Conservation (phyloP, 2,888 invertebrate genomes). For the Eulithis testata region DNA sequence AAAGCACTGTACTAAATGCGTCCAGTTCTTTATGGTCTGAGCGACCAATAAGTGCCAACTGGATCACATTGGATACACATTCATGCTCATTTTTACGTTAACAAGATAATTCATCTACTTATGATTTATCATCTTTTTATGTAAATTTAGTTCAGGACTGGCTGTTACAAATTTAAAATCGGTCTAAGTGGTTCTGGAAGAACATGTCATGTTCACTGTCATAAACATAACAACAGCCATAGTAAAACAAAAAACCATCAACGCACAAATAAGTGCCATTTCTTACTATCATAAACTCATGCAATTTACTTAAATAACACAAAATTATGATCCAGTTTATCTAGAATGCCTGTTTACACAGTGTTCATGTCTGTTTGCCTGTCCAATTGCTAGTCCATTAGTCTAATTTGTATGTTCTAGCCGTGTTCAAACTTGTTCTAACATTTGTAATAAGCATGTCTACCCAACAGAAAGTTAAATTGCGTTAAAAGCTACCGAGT, state of each 20-base stretch:
- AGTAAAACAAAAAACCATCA: no score
- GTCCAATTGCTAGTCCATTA: conserved; percentile 28
- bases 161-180: conserved; percentile 23
- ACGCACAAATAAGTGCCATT: no score
- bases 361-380: conserved; percentile 20
- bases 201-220: background rate
- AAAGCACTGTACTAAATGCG: background rate
- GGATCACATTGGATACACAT: conserved; percentile 35
- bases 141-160: conserved; percentile 11
- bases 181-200: background rate
- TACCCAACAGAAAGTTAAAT: conserved; percentile 20
- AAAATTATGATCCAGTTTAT: conserved; percentile 2
- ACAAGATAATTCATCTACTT: conserved; percentile 36
- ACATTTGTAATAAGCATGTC: conserved; percentile 30
- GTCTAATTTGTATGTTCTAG: conserved; percentile 32
- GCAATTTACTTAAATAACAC: background rate
- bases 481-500: conserved; percentile 32
- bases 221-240: background rate
- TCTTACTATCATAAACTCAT: no score
- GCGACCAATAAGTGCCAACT: conserved; percentile 8
- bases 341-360: conserved; percentile 1
- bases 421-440: conserved; percentile 27
- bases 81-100: conserved; percentile 37
- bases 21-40: background rate
- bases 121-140: conserved; percentile 40